Conservation (phyloP, 2,797 vertebrate genomes). For the Anas flavirostris region DNA sequence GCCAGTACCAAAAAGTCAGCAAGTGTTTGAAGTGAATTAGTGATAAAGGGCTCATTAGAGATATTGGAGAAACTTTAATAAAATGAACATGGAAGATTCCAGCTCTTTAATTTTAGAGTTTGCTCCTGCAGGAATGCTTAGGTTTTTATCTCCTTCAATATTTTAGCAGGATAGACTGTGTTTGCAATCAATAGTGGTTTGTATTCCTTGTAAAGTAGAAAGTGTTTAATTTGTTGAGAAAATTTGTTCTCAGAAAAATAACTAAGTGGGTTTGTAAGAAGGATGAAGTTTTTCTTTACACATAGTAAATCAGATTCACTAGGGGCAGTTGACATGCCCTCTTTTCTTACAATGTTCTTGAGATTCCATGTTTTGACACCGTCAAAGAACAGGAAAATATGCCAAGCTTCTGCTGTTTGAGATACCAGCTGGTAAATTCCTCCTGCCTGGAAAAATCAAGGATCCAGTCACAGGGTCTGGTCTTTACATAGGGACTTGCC, state of each 20-base stretch:
- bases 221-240: slow-evolving; percentile 16
- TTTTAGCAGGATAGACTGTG: neutral
- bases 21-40: neutral
- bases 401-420: neutral
- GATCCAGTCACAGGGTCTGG: neutral
- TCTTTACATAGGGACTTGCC: neutral
- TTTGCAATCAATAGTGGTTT: neutral
- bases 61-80: neutral
- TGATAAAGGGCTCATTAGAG: neutral
- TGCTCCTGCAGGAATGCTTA: neutral
- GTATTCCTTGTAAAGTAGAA: neutral
- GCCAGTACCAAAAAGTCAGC: neutral
- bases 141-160: neutral
- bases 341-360: neutral
- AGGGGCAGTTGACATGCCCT: neutral
- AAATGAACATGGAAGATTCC: neutral
- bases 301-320: neutral
- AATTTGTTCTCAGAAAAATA: slow-evolving; percentile 4
- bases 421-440: neutral
- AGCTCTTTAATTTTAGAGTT: neutral
- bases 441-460: neutral
- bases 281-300: neutral
- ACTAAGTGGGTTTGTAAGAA: neutral
- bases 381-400: neutral
- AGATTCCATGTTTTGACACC: neutral